These are phyloP conservation scores for Drosophila varians DNA, from an alignment of 1,140 invertebrate species.

Conservation along the genomic window DNA sequence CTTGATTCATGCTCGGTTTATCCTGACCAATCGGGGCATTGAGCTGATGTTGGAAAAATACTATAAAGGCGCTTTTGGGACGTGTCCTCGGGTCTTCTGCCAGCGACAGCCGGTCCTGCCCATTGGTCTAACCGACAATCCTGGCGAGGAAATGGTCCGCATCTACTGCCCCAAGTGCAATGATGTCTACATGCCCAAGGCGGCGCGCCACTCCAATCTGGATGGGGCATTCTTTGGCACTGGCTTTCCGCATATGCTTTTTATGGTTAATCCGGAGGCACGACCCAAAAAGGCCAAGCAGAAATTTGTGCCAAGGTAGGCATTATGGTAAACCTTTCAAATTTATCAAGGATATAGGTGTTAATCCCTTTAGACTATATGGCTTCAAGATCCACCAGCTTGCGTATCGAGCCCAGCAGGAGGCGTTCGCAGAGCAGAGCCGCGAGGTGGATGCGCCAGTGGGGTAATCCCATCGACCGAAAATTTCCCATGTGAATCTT, in stretches of 20 bases:
- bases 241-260: conserved; percentile 99
- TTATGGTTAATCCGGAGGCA: conserved; percentile 99
- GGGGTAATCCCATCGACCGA: neutral
- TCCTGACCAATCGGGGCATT: conserved; percentile 99
- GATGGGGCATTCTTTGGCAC: conserved; percentile 99
- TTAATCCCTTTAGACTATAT: conserved; percentile 27
- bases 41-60: conserved; percentile 99
- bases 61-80: conserved; percentile 98
- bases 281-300: conserved; percentile 97
- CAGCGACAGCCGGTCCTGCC: conserved; percentile 98
- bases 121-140: conserved; percentile 97
- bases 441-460: conserved; percentile 7
- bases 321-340: neutral
- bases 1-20: conserved; percentile 99
- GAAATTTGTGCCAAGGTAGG: conserved; percentile 97
- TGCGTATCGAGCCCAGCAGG: conserved; percentile 14
- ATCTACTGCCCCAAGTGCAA: conserved; percentile 99
- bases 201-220: conserved; percentile 98
- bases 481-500: conserved; percentile 33
- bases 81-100: conserved; percentile 98
- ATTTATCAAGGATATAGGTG: neutral
- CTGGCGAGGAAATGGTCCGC: conserved; percentile 99
- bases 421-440: conserved; percentile 5
- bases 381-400: conserved; percentile 63
- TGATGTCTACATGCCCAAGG: conserved; percentile 99